Base-by-base conservation (phyloP, 2,113 vertebrate species). In the Gymnogyps californianus region DNA sequence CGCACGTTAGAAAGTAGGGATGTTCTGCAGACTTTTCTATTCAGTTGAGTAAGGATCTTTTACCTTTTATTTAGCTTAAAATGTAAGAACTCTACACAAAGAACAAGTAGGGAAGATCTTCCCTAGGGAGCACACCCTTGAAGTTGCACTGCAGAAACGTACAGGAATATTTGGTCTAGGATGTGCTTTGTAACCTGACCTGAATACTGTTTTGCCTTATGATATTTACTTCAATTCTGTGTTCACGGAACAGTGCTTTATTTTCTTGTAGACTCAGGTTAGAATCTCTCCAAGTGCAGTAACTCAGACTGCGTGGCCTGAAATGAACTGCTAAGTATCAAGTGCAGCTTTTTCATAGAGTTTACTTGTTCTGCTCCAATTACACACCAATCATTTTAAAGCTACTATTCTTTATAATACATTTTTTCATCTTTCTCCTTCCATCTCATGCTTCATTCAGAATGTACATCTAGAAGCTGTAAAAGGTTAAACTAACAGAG, bases 361-460 rank as follows among this genome's bases (percentile, higher is more conserved):
- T 87, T 93, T 91, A 67, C 94, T 95, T 84, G 57, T 85, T 89
- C 89, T 91, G 93, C 54, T 94, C 77, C 77, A 89, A 59, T 87
- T 93, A 92, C 62, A 61, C 25, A 83, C 40, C 70, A 92, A 74
- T 71, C 38, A 71, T 58, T 93, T 93, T 74, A 88, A 94, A 94
- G 47, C 12, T 71, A 59, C 44, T 83, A 31, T 77, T 89, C 70
- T 76, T 91, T 74, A 59, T 17, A 89, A 88, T 69, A 42, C 10
- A 16, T 36, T 77, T 89, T 89, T 90, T 66, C 36, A 13, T 62
- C 62, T 54, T 89, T 77, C 32, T 85, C 26, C 40, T 80, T 89
- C 65, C 13, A 54, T 52, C 57, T 75, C 86, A 38, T 42, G 54
- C 61, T 87, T 87, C 77, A 52, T 65, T 46, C 91, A 72, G 52